A percentile compares a stretch with the other conserved stretches of the same genome.
phyloP scores from a whole-genome alignment of 2,888 invertebrate species.

The Lepidocyrtoides sp. region DNA sequence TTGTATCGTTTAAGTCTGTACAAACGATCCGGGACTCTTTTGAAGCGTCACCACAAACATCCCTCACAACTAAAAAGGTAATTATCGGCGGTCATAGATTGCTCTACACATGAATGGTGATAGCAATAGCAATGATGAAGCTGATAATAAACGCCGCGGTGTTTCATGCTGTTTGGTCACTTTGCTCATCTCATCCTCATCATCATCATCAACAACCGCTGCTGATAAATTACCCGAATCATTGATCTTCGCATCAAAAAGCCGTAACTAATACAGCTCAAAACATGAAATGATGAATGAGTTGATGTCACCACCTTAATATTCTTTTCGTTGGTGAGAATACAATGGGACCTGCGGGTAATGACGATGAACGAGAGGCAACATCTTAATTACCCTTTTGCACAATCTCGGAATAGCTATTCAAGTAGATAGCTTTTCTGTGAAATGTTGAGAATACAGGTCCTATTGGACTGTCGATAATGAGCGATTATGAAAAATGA shows the following conservation, averaged over 20 bases:
- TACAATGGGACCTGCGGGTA: slow-evolving; percentile 42
- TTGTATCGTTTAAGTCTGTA: neutral
- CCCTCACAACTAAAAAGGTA: slow-evolving; percentile 14
- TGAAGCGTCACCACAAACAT: slow-evolving; percentile 1
- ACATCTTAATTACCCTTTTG: slow-evolving; percentile 72
- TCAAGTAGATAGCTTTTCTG: neutral
- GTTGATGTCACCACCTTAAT: slow-evolving; percentile 73
- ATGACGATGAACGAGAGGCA: slow-evolving; percentile 47
- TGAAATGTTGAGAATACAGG: neutral
- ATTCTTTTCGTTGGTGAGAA: neutral
- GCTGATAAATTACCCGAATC: slow-evolving; percentile 70
- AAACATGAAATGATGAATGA: slow-evolving; percentile 69
- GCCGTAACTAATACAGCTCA: slow-evolving; percentile 52
- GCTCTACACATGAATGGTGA: slow-evolving; percentile 34
- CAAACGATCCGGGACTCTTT: neutral
- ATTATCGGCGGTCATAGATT: slow-evolving; percentile 46
- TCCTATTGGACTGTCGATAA: slow-evolving; percentile 18
- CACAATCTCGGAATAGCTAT: slow-evolving; percentile 35
- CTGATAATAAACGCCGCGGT: slow-evolving; percentile 2
- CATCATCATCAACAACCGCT: too few relatives aligned
- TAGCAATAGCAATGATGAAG: slow-evolving; percentile 5
- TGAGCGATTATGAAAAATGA: slow-evolving; percentile 44
- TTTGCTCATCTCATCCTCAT: slow-evolving; percentile 49
- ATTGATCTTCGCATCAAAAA: slow-evolving; percentile 65
- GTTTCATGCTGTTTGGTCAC: slow-evolving; percentile 36